Conservation (phyloP, 2,797 vertebrate genomes). For the Chrysocyon brachyurus region DNA sequence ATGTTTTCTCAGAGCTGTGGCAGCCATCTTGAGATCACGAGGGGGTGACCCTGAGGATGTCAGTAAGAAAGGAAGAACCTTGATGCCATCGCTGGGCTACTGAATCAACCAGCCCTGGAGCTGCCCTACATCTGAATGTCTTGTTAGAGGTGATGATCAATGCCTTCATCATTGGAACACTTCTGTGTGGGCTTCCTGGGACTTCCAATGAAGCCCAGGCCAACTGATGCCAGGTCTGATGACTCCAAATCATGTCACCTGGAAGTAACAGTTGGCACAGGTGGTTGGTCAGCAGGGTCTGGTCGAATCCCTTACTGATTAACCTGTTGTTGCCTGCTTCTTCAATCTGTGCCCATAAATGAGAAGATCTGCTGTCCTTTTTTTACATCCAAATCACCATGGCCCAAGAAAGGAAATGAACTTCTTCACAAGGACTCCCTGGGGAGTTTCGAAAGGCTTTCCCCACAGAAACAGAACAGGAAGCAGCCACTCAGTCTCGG, state of each 20-base stretch:
- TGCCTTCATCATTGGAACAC: background rate
- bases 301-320: background rate
- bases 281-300: no score
- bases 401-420: background rate
- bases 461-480: background rate
- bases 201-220: no score
- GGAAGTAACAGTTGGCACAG: background rate
- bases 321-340: background rate
- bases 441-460: background rate
- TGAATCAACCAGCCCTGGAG: background rate
- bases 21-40: background rate
- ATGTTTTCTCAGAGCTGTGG: background rate
- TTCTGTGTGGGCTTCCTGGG: background rate
- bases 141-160: background rate
- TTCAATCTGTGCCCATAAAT: fast-evolving
- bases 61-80: background rate
- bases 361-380: background rate
- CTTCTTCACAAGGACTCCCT: background rate
- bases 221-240: fast-evolving
- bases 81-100: fast-evolving
- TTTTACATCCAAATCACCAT: fast-evolving
- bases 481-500: background rate
- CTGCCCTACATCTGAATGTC: background rate
- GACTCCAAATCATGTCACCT: background rate
- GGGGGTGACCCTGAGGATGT: background rate